Percentiles rank a stretch among this genome's conserved stretches.
These are phyloP conservation scores for Pandemis corylana DNA, from an alignment of 2,888 invertebrate genomes.

Conservation along the genomic window DNA sequence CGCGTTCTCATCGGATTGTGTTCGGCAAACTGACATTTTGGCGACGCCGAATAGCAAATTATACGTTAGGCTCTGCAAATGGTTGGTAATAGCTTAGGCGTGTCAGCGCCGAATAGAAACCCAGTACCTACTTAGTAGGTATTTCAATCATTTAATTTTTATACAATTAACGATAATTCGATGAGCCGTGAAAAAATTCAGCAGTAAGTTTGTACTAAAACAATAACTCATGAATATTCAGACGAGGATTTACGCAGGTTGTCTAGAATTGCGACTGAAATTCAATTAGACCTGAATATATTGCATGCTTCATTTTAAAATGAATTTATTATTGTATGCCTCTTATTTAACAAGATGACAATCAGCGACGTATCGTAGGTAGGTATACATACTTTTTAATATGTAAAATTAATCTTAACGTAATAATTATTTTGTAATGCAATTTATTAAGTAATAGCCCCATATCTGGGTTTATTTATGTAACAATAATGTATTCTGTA, in stretches of 20 bases:
- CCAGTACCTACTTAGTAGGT: too few relatives aligned
- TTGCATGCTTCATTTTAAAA: conserved; percentile 16
- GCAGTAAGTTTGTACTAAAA: neutral
- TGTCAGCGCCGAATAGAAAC: too few relatives aligned
- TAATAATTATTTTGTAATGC: too few relatives aligned
- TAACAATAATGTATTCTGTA: too few relatives aligned
- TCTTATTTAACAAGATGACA: neutral
- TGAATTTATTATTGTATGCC: neutral
- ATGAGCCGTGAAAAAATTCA: neutral
- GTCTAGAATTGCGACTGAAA: conserved; percentile 15
- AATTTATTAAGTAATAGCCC: too few relatives aligned
- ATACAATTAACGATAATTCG: neutral
- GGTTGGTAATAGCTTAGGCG: too few relatives aligned
- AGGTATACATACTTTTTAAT: neutral
- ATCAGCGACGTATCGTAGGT: neutral
- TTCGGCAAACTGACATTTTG: too few relatives aligned
- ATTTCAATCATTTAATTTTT: neutral
- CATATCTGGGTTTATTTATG: too few relatives aligned
- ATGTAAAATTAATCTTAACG: neutral
- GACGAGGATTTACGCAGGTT: conserved; percentile 18
- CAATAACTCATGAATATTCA: conserved; percentile 13
- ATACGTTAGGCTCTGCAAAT: too few relatives aligned
- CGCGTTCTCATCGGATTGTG: too few relatives aligned
- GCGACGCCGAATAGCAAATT: too few relatives aligned
- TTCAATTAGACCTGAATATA: conserved; percentile 12